A percentile compares a stretch with the other conserved stretches of the same genome.
These are phyloP conservation scores for Rugalucina vietnamica DNA, from an alignment of 2,888 invertebrate genomes.

Conservation along the genomic window DNA sequence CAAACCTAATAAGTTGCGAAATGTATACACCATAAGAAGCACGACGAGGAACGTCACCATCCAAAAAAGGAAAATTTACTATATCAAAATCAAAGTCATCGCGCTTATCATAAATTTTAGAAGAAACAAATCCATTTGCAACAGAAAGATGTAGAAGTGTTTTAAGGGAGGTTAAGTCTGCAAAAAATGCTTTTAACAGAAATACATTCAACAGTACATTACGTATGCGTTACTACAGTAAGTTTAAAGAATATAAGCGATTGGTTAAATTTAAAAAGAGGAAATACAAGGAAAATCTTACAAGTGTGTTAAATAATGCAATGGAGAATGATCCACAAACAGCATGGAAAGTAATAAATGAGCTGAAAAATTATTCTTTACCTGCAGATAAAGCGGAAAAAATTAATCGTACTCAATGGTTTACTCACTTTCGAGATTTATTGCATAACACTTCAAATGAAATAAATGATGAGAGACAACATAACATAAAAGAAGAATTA, in stretches of 20 bases:
- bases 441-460: not conserved
- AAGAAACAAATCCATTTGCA: too few relatives aligned
- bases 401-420: not conserved
- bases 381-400: not conserved
- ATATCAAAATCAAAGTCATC: too few relatives aligned
- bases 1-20: too few relatives aligned
- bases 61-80: too few relatives aligned
- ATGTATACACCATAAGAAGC: too few relatives aligned
- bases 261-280: not conserved
- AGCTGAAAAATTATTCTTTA: not conserved
- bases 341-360: too few relatives aligned
- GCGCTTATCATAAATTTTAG: too few relatives aligned
- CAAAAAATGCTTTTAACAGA: not conserved
- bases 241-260: not conserved
- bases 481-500: too few relatives aligned
- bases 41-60: too few relatives aligned
- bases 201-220: not conserved
- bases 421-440: not conserved
- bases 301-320: not conserved
- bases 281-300: not conserved
- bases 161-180: not conserved
- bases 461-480: too few relatives aligned
- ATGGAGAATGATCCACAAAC: not conserved
- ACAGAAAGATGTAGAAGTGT: too few relatives aligned
- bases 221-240: not conserved